phyloP scores from a whole-genome alignment of 2,113 vertebrate genomes.

The Cathartes aura region DNA sequence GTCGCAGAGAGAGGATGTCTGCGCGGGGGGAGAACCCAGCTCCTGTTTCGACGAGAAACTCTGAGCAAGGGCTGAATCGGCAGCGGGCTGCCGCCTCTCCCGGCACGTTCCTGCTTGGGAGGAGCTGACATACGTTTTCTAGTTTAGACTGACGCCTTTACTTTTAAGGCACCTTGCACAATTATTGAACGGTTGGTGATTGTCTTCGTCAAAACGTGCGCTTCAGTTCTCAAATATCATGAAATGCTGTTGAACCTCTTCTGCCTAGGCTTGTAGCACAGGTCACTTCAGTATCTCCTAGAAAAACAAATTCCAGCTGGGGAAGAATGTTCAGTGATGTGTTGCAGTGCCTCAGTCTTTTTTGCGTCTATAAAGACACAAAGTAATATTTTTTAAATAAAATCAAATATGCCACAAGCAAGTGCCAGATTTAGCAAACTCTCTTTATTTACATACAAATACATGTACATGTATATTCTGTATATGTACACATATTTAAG shows the following conservation, averaged over 20 bases:
- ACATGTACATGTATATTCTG: constrained; percentile 67
- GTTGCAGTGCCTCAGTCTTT: background rate
- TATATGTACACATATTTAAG: constrained; percentile 74
- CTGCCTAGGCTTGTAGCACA: background rate
- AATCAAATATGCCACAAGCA: background rate
- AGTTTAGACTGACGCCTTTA: background rate
- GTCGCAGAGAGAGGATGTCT: background rate
- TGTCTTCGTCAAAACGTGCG: accelerated
- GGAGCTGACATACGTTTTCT: background rate
- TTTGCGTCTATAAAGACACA: too few relatives aligned
- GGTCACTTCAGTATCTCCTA: background rate
- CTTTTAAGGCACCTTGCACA: background rate
- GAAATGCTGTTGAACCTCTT: background rate
- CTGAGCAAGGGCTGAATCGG: background rate
- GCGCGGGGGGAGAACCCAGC: background rate
- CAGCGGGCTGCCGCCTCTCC: background rate
- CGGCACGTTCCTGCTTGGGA: accelerated
- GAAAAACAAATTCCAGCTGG: background rate
- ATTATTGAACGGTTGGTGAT: background rate
- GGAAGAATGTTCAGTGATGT: background rate
- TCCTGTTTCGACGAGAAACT: accelerated
- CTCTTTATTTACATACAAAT: constrained; percentile 84
- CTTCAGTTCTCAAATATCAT: background rate
- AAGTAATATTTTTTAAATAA: background rate
- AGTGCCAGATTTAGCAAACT: constrained; percentile 80